These are phyloP conservation scores for Drosophila mauritiana DNA, from an alignment of 1,140 invertebrate genomes.

Conservation along the genomic window DNA sequence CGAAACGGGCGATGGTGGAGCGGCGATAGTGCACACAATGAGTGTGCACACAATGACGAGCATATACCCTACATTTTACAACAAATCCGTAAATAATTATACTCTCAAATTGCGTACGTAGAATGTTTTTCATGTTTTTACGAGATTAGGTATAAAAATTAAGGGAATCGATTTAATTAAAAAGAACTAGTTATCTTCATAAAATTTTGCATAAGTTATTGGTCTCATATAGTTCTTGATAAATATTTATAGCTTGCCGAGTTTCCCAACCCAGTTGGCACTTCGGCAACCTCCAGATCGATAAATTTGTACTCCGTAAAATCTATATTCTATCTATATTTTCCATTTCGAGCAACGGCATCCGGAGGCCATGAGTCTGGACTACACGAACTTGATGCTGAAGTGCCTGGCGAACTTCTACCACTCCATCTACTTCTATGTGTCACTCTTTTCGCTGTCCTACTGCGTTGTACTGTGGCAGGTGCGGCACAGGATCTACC, in stretches of 20 bases:
- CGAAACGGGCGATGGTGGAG: constrained; percentile 15
- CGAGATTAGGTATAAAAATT: too few species aligned
- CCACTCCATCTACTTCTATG: constrained; percentile 24
- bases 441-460: constrained; percentile 8
- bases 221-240: too few species aligned
- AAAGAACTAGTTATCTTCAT: too few species aligned
- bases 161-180: too few species aligned
- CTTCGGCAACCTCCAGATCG: background rate
- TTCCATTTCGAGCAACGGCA: background rate
- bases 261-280: background rate
- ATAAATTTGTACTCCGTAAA: background rate
- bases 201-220: too few species aligned
- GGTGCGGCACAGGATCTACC: constrained; percentile 20
- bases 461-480: background rate
- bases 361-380: background rate
- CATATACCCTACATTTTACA: too few species aligned
- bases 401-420: constrained; percentile 19
- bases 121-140: too few species aligned
- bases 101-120: too few species aligned
- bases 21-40: too few species aligned
- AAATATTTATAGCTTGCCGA: too few species aligned
- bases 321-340: background rate
- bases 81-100: too few species aligned
- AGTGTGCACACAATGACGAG: too few species aligned
- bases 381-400: background rate